These are phyloP conservation scores for Aleiodes sp. DNA, from an alignment of 1,140 invertebrate genomes.

Conservation along the genomic window DNA sequence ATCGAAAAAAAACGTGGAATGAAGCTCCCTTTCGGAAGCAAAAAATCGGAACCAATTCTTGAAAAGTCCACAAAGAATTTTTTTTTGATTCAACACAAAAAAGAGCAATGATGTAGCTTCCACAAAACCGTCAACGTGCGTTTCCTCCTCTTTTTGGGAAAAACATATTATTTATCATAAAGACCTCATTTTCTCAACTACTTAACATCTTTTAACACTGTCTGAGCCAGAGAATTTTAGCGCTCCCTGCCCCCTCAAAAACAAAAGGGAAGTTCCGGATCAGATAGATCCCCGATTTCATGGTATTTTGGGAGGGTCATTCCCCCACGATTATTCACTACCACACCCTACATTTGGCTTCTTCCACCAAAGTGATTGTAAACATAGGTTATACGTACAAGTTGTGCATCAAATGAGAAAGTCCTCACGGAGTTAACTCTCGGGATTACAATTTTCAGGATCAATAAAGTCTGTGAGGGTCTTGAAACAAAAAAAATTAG, in stretches of 20 bases:
- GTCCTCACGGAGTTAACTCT: background rate
- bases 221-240: background rate
- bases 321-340: constrained; percentile 19
- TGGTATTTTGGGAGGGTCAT: constrained; percentile 22
- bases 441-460: background rate
- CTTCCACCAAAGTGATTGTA: constrained; percentile 31
- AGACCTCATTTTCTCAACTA: background rate
- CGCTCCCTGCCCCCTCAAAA: background rate
- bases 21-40: too few species aligned
- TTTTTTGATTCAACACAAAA: too few species aligned
- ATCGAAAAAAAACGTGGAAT: too few species aligned
- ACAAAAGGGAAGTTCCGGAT: constrained; percentile 9
- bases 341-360: constrained; percentile 8
- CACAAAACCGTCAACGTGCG: too few species aligned
- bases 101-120: too few species aligned
- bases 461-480: too few species aligned
- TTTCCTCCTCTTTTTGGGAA: too few species aligned
- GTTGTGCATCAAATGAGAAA: background rate
- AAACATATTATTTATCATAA: background rate
- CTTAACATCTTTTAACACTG: constrained; percentile 6
- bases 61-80: too few species aligned
- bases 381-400: constrained; percentile 22
- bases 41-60: too few species aligned
- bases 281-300: constrained; percentile 28
- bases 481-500: too few species aligned